Conservation (phyloP, 2,113 vertebrate genomes). For the Ciconia boyciana region DNA sequence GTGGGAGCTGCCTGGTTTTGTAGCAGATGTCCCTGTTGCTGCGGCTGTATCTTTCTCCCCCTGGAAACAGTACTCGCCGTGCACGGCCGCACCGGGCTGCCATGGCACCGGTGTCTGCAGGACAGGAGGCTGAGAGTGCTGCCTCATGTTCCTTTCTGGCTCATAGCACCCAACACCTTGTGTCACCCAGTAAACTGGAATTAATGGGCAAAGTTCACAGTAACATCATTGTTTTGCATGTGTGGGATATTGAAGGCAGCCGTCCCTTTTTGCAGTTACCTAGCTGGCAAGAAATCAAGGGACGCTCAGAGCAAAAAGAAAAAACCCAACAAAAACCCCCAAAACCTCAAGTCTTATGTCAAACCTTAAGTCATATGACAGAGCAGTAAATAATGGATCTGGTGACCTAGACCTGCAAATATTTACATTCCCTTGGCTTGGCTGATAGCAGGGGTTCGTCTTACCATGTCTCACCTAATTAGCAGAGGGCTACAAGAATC, state of each 20-base stretch:
- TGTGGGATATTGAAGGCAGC: conserved; percentile 9
- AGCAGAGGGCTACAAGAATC: conserved; percentile 24
- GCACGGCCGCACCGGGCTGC: not conserved
- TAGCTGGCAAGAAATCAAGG: conserved; percentile 26
- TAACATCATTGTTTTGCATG: conserved; percentile 29
- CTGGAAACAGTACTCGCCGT: not conserved
- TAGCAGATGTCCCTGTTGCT: not conserved
- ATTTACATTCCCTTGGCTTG: conserved; percentile 63
- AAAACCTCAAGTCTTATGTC: conserved; percentile 30
- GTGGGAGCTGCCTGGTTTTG: not conserved
- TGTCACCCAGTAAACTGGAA: conserved; percentile 25
- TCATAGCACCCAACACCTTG: conserved; percentile 50
- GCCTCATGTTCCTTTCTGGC: conserved; percentile 14
- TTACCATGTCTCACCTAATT: conserved; percentile 65
- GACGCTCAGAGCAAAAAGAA: not conserved
- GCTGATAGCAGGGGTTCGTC: conserved; percentile 54
- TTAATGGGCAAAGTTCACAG: conserved; percentile 7
- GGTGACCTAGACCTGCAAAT: conserved; percentile 60
- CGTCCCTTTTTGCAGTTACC: not conserved
- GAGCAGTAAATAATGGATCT: conserved; percentile 61
- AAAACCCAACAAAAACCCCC: not conserved
- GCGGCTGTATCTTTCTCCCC: not conserved
- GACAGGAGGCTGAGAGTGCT: not conserved
- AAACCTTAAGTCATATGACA: not conserved
- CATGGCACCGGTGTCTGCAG: not conserved